Percentiles rank a stretch among this genome's conserved stretches.
These are phyloP conservation scores for Mobula birostris DNA, from an alignment of 2,113 vertebrate genomes.

Conservation along the genomic window DNA sequence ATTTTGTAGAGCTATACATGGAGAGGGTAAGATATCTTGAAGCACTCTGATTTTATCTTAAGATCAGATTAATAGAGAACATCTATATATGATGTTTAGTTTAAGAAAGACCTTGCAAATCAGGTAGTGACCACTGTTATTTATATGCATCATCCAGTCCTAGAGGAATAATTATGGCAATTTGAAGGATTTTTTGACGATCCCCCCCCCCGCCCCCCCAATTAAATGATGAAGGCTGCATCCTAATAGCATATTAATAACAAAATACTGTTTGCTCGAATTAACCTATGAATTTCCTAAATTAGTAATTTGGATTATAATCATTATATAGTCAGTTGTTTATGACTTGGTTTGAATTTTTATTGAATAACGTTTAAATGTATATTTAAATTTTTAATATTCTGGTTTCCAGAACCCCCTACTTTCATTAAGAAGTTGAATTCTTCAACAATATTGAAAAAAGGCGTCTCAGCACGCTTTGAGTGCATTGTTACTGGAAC, in stretches of 20 bases:
- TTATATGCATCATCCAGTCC: not conserved
- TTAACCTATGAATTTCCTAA: not conserved
- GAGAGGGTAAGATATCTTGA: not conserved
- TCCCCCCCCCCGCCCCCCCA: not conserved
- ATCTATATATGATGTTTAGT: not conserved
- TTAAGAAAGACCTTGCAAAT: not conserved
- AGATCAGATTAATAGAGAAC: not conserved
- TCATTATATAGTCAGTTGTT: not conserved
- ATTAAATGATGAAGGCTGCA: no score
- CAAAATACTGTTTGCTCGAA: not conserved
- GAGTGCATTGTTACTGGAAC: constrained; percentile 82
- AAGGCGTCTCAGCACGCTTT: constrained; percentile 62
- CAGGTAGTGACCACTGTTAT: not conserved
- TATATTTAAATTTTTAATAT: constrained; percentile 29
- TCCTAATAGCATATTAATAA: not conserved
- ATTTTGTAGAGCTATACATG: not conserved
- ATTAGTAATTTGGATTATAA: not conserved
- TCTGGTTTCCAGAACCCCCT: constrained; percentile 80
- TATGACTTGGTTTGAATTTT: constrained; percentile 27
- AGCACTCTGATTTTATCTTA: not conserved
- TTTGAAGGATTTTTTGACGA: not conserved
- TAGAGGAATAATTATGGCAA: not conserved
- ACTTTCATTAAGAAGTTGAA: constrained; percentile 80
- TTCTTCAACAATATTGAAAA: constrained; percentile 69
- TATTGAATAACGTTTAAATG: not conserved